Evolutionary conservation across 2,888 invertebrate species (phyloP), one percentile per base, ranked within the genome.

Genomic region (Phyllotreta cruciferae): DNA sequence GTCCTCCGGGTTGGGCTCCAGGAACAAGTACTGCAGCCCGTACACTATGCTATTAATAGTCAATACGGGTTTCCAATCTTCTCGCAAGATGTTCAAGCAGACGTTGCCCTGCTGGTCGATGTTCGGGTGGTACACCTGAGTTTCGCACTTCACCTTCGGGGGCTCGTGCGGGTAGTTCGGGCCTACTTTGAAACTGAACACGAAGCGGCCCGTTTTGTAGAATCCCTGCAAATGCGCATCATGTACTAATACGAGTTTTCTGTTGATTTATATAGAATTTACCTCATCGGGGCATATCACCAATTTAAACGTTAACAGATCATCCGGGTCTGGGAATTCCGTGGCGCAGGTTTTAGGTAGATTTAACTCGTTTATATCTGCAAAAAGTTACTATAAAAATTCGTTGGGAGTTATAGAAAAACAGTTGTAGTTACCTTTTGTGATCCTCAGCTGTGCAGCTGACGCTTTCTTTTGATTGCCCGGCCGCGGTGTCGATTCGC

Each of bases 1-100:
- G 85, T 98, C 98, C 83, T 98, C 98, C 1, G 98, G 96, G 83
- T 98, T 98, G 52, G 98, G 98, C 84, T 98, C 98, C 88, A 97
- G 83, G 82, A 98, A 98, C 78, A 98, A 88, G 87, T 96, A 98
- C 82, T 97, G 97, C 77, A 98, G 86, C 71, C 98, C 98, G 83
- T 98, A 98, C 62, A 98, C 94, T 82, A 98, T 94, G 70, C 97
- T 96, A 83, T 96, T 98, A 75, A 98, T 94, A 64, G 97, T 98
- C 73, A 98, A 87, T 67, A 98, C 98, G 64, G 98, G 98, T 83
- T 98, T 98, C 98, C 98, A 98, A 84, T 98, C 98, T 87, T 98
- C 97, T 77, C 97, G 88, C 76, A 98, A 86, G 79, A 98, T 98
- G 83, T 98, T 98, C 70, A 98, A 86, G 80, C 98, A 98, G 35